Percentiles rank a stretch among this genome's conserved stretches.
phyloP scores from a whole-genome alignment of 2,888 invertebrate genomes.

The Noctua janthe region DNA sequence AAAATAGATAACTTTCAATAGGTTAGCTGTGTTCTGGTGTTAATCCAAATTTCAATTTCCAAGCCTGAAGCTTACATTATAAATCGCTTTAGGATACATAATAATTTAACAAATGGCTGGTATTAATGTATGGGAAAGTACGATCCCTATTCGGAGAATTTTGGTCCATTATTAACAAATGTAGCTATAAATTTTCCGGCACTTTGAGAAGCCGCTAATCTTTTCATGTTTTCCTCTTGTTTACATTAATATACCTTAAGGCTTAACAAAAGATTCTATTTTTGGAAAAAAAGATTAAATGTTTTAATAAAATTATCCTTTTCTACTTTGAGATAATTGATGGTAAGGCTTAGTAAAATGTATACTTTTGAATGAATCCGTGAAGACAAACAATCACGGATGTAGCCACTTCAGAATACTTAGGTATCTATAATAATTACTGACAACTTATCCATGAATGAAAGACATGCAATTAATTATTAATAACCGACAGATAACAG shows the following conservation, averaged over 20 bases:
- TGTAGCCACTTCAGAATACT: not conserved
- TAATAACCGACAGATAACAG: too few species aligned
- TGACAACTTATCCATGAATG: slow-evolving; percentile 13
- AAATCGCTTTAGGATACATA: slow-evolving; percentile 16
- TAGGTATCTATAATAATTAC: not conserved
- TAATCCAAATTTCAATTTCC: slow-evolving; percentile 26
- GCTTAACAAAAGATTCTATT: slow-evolving; percentile 22
- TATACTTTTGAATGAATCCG: not conserved
- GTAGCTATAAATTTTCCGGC: slow-evolving; percentile 19
- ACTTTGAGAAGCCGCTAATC: slow-evolving; percentile 29
- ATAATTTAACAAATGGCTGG: slow-evolving; percentile 24
- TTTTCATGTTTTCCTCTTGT: slow-evolving; percentile 25
- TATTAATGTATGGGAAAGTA: slow-evolving; percentile 11
- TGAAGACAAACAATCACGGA: not conserved
- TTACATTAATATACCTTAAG: slow-evolving; percentile 22
- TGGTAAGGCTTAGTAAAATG: not conserved
- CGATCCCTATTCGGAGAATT: slow-evolving; percentile 31
- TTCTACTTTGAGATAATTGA: not conserved
- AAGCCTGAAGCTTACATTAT: slow-evolving; percentile 12
- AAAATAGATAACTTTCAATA: slow-evolving; percentile 14
- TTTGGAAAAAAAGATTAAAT: not conserved
- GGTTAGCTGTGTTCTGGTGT: not conserved
- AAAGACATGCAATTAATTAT: slow-evolving; percentile 18
- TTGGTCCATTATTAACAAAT: slow-evolving; percentile 19
- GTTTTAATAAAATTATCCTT: not conserved